Conservation (phyloP, 2,113 vertebrate genomes). For the Siphamia tubifer region DNA sequence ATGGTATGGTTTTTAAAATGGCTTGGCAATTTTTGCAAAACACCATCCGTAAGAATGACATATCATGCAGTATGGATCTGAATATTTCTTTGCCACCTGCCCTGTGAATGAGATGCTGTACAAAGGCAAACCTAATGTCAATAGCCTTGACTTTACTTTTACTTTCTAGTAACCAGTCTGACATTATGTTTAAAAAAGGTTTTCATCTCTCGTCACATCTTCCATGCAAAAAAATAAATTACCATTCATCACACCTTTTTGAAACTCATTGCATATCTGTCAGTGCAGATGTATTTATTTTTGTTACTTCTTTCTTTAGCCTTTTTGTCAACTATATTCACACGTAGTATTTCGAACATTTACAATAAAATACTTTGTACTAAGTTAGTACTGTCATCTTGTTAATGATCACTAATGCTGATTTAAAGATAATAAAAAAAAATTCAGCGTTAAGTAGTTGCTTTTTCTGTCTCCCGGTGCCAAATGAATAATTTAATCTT, state of each 20-base stretch:
- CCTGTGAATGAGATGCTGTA: neutral
- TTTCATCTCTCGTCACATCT: neutral
- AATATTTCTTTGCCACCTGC: conserved; percentile 31
- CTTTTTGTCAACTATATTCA: conserved; percentile 65
- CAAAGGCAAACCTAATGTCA: neutral
- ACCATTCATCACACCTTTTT: neutral
- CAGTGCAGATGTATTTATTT: conserved; percentile 78
- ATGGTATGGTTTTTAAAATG: conserved; percentile 10
- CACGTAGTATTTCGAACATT: conserved; percentile 72
- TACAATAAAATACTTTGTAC: conserved; percentile 80
- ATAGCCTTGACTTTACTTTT: conserved; percentile 11
- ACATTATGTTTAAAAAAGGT: neutral
- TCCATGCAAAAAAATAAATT: conserved; percentile 9
- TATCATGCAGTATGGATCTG: conserved; percentile 21
- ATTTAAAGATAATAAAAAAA: no score
- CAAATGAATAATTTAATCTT: no score
- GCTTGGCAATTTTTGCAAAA: neutral
- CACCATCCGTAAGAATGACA: neutral
- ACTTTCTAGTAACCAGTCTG: neutral
- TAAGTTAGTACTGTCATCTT: neutral
- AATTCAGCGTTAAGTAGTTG: no score
- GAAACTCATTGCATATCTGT: conserved; percentile 24
- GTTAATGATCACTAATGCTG: neutral
- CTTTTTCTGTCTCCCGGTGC: no score
- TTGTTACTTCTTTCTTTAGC: conserved; percentile 65